Conservation (phyloP, 2,888 invertebrate genomes). For the Gari tellinella region DNA sequence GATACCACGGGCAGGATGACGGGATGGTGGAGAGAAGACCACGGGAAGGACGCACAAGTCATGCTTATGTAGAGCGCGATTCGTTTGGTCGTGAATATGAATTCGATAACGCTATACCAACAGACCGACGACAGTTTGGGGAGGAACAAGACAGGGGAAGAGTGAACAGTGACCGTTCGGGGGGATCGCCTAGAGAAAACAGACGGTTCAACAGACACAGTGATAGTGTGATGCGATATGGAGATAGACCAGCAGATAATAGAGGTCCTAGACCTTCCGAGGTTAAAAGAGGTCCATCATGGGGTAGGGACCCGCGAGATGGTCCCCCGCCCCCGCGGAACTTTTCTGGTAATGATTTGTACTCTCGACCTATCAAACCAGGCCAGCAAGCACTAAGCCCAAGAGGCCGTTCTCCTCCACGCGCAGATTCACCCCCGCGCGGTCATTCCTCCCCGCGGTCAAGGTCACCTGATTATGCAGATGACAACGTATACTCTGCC, state of each 20-base stretch:
- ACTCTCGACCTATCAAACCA: conserved; percentile 11
- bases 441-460: conserved; percentile 46
- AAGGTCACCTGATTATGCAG: conserved; percentile 29
- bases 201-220: neutral
- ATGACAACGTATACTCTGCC: conserved; percentile 68
- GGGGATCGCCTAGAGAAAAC: conserved; percentile 27
- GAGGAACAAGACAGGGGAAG: conserved; percentile 34
- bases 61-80: conserved; percentile 53
- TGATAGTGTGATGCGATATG: too few species aligned
- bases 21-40: conserved; percentile 10
- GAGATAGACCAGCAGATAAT: too few species aligned
- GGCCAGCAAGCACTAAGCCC: conserved; percentile 13
- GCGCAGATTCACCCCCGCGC: conserved; percentile 37
- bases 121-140: conserved; percentile 53
- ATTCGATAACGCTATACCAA: conserved; percentile 46
- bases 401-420: conserved; percentile 42
- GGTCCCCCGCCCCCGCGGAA: neutral
- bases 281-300: too few species aligned
- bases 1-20: neutral
- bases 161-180: conserved; percentile 19
- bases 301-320: conserved; percentile 7
- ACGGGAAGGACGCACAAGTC: conserved; percentile 32
- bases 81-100: conserved; percentile 51
- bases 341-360: conserved; percentile 10
- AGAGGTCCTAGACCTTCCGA: too few species aligned